Base-by-base conservation (phyloP, 2,888 invertebrate genomes). In the Drosophila multiciliata region DNA sequence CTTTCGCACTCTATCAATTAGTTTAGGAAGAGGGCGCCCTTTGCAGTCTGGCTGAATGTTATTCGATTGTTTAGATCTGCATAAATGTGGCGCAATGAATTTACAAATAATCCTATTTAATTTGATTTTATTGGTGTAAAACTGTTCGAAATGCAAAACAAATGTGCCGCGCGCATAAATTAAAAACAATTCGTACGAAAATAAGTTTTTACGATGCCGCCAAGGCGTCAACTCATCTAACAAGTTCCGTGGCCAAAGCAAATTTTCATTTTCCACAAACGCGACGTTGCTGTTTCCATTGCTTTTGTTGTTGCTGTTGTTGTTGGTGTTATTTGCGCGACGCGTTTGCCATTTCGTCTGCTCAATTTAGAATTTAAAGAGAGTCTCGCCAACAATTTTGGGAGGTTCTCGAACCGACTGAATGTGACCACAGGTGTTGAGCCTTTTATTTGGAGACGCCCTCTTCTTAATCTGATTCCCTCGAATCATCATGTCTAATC, bases 131-230 rank as follows among this genome's bases (percentile, higher is more conserved):
- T 83, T 74, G 76, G 66, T 90, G 88, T 86, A 90, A 90, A 81
- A 63, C 64, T 75, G 87, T 55, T 66, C 52, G 59, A 73, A 74
- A 75, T 73, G 75, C 78, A 80, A 75, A 87, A 82, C 80, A 87
- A 82, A 76, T 85, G 80, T 85, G 89, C 86, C 83, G 78, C 72
- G 87, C 83, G 77, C 84, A 85, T 85, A 89, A 89, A 89, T 89
- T 82, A 64, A 59, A 84, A 84, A 23, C 69, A 69, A 84, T 71
- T 71, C 59, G 85, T 20, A 72, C 88, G 35, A 85, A 89, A 85
- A 85, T 85, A 85, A 77, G 89, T 87, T 85, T 83, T 85, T 87
- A 85, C 80, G 84, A 85, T 87, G 67, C 78, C 72, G 70, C 68
- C 80, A 75, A 76, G 77, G 61, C 70, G 69, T 63, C 87, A 60